A percentile compares a stretch with the other conserved stretches of the same genome.
These are phyloP conservation scores for Agapornis canus DNA, from an alignment of 2,797 vertebrate genomes.

Conservation along the genomic window DNA sequence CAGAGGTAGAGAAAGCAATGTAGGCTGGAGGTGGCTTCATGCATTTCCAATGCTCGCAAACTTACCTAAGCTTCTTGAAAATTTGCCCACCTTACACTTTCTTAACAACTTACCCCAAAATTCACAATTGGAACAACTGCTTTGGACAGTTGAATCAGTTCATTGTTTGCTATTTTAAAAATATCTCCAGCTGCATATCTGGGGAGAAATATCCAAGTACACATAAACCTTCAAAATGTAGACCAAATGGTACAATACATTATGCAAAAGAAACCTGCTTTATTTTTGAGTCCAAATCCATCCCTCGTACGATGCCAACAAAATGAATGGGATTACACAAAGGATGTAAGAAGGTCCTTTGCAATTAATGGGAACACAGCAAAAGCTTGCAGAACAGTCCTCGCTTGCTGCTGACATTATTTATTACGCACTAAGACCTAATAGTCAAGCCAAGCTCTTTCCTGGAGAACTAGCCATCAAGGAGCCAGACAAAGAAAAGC, in stretches of 20 bases:
- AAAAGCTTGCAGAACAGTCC: background rate
- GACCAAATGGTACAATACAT: slow-evolving; percentile 58
- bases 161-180: slow-evolving; percentile 50
- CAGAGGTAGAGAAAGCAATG: background rate
- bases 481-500: slow-evolving; percentile 28
- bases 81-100: background rate
- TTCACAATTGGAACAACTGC: background rate
- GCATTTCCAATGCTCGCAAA: background rate
- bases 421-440: background rate
- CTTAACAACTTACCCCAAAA: background rate
- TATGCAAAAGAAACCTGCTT: slow-evolving; percentile 63
- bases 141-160: slow-evolving; percentile 33
- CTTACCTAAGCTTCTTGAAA: slow-evolving; percentile 23
- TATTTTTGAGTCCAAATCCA: slow-evolving; percentile 49
- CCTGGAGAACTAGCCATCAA: background rate
- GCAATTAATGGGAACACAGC: background rate
- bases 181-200: slow-evolving; percentile 41
- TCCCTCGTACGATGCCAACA: background rate
- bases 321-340: slow-evolving; percentile 48
- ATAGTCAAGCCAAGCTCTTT: background rate
- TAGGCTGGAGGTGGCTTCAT: background rate
- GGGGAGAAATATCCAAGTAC: slow-evolving; percentile 34
- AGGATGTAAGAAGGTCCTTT: slow-evolving; percentile 17
- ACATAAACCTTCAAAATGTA: slow-evolving; percentile 54
- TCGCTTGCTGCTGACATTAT: background rate